Evolutionary conservation across 2,888 invertebrate species (phyloP), one percentile per base, ranked within the genome.

Genomic region (Caenorhabditis macrosperma): DNA sequence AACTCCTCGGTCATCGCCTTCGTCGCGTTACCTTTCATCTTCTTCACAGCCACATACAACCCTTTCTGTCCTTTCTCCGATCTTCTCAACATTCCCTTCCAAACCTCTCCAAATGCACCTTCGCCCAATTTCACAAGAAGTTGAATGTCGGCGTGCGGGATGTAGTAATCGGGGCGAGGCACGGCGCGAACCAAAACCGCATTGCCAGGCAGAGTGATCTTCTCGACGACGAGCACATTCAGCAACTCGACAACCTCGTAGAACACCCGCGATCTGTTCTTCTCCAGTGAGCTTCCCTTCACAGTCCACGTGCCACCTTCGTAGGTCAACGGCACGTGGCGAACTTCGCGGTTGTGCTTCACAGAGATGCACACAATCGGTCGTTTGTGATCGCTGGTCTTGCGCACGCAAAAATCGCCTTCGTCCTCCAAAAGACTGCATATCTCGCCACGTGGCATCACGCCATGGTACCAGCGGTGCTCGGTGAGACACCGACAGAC

Each of bases 401-500:
- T 78, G n/a, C 78, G 48, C 10, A 78, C 66, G 17, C 68, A 54
- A 26, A 55, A 78, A 35, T 78, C 72, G 9, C 78, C 78, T 24
- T 78, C 66, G 3, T 46, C 66, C 38, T 78, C 52, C 12, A 78
- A 33, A 17, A 80, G 48, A 9, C 71, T 67, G 22, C 71, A 79
- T 48, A 84, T 84, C 30, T 84, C 84, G 20, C 78, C 82, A 30
- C 84, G 74, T 41, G 84, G 84, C 84, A 84, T 84, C 50, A 84
- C 67, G 1, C 84, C 84, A 38, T 83, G 83, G 55, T 80, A 83
- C 83, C 83, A 83, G 5, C 50, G 48, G 30, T 80, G 64, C 33
- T 68, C 55, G 26, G 72, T 77, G 10, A 82, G 64, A 33, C 50
- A 50, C 10, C 63, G 59, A 15, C 67, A 68, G 17, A 78, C 41